These are phyloP conservation scores for Episyrphus balteatus DNA, from an alignment of 1,140 invertebrate species.

Conservation along the genomic window DNA sequence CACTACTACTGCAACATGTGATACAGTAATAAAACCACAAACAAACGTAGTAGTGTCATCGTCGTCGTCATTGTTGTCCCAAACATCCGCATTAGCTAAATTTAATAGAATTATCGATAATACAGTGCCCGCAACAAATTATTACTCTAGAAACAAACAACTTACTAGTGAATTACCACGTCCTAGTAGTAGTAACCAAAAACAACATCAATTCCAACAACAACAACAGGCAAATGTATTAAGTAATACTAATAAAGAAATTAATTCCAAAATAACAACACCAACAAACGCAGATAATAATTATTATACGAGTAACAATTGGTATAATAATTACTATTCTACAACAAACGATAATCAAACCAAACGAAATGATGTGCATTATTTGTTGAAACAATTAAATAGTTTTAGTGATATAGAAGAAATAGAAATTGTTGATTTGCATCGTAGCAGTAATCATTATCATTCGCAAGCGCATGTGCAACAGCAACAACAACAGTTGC, in stretches of 20 bases:
- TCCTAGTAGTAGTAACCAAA: constrained; percentile 8
- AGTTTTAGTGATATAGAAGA: constrained; percentile 39
- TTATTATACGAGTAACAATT: background rate
- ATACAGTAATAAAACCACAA: constrained; percentile 1
- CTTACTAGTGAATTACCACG: too few species aligned
- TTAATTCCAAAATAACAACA: constrained; percentile 17
- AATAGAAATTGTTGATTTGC: constrained; percentile 39
- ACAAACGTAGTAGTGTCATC: constrained; percentile 16
- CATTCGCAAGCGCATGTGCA: background rate
- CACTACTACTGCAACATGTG: background rate
- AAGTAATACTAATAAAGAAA: constrained; percentile 7
- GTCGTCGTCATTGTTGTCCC: constrained; percentile 13
- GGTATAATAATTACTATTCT: background rate
- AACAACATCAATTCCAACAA: constrained; percentile 4
- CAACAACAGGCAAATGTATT: constrained; percentile 5
- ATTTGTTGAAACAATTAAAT: constrained; percentile 40
- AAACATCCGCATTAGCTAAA: constrained; percentile 34
- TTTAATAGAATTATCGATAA: constrained; percentile 34
- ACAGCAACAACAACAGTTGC: constrained; percentile 14
- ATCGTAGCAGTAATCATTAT: constrained; percentile 23
- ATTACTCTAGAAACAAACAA: constrained; percentile 7
- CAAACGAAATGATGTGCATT: constrained; percentile 39
- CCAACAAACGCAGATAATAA: constrained; percentile 8
- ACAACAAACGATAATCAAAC: constrained; percentile 26
- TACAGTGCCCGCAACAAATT: constrained; percentile 17